These are phyloP conservation scores for Coranthus polyacanthus DNA, from an alignment of 2,797 vertebrate species.

Conservation along the genomic window DNA sequence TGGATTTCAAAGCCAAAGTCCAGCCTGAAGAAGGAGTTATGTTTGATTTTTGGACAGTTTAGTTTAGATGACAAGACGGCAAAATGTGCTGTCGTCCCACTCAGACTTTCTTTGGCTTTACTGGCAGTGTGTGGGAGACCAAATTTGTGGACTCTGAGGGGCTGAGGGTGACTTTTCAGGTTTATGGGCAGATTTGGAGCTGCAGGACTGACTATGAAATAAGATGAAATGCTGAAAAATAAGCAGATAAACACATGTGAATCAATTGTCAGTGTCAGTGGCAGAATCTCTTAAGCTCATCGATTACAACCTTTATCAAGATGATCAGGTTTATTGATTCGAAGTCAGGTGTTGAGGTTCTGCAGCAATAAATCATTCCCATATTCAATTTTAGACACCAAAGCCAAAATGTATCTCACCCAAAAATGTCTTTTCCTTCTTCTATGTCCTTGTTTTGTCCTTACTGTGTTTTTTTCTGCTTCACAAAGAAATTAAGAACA, in stretches of 20 bases:
- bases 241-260: conserved; percentile 30
- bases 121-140: conserved; percentile 48
- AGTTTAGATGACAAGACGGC: conserved; percentile 33
- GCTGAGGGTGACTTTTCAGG: conserved; percentile 26
- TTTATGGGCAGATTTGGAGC: conserved; percentile 33
- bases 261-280: conserved; percentile 11
- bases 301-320: conserved; percentile 27
- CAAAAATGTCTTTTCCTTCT: conserved; percentile 28
- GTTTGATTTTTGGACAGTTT: conserved; percentile 33
- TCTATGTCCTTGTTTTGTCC: conserved; percentile 53
- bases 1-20: conserved; percentile 15
- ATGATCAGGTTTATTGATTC: conserved; percentile 23
- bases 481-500: conserved; percentile 34
- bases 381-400: conserved; percentile 25
- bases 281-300: conserved; percentile 27
- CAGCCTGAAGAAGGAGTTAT: conserved; percentile 13
- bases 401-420: conserved; percentile 32
- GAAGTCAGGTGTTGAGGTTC: conserved; percentile 25
- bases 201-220: conserved; percentile 30
- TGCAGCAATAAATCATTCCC: conserved; percentile 28
- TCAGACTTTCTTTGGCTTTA: conserved; percentile 28
- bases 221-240: conserved; percentile 27
- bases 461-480: conserved; percentile 12
- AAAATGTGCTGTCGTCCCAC: conserved; percentile 26
- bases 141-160: conserved; percentile 39